These are phyloP conservation scores for Mus musculus DNA, from an alignment of 2,113 vertebrate species.

Conservation along the genomic window DNA sequence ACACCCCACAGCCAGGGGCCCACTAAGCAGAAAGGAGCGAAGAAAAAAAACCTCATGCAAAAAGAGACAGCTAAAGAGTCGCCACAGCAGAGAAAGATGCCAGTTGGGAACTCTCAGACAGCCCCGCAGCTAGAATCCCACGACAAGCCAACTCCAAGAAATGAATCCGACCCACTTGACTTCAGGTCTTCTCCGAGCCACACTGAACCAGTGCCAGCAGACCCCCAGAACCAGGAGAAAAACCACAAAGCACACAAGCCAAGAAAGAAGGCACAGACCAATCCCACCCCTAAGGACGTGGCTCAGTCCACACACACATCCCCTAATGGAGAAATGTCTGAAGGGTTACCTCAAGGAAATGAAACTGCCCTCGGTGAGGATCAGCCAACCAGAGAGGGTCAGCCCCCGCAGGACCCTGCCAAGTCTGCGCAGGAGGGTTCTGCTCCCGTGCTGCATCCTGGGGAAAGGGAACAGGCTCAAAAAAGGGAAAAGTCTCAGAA, in stretches of 20 bases:
- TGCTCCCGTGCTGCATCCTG: neutral
- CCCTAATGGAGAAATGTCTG: neutral
- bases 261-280: neutral
- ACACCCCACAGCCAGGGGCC: constrained; percentile 1
- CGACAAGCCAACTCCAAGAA: accelerated
- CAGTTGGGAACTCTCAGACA: accelerated
- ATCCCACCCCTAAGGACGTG: neutral
- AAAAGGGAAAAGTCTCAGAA: neutral
- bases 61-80: neutral
- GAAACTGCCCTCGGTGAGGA: neutral
- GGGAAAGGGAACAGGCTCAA: neutral
- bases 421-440: accelerated
- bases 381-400: neutral
- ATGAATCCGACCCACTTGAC: accelerated
- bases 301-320: neutral
- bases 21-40: neutral
- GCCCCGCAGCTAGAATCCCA: neutral
- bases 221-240: neutral
- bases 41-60: constrained; percentile 39
- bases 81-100: neutral
- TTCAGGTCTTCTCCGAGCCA: neutral
- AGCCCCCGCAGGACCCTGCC: accelerated
- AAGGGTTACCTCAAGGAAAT: neutral
- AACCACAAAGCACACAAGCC: neutral
- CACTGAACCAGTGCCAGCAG: accelerated